phyloP scores from a whole-genome alignment of 2,797 vertebrate genomes.

The Centroberyx gerrardi region DNA sequence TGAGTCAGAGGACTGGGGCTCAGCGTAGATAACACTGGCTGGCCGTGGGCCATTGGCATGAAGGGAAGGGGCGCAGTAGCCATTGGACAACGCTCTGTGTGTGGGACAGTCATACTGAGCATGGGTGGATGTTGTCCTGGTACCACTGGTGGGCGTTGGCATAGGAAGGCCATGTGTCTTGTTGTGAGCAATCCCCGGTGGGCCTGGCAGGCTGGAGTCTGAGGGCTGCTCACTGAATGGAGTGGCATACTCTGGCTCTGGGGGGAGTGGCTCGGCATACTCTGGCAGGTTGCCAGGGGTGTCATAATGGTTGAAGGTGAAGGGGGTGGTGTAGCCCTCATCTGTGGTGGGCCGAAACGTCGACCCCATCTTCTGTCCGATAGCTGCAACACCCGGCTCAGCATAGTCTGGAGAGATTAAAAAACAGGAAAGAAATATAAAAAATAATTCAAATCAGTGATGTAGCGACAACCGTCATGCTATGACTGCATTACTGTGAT shows the following conservation, averaged over 20 bases:
- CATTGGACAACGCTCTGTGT: conserved; percentile 79
- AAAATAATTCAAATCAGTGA: conserved; percentile 42
- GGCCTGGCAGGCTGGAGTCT: conserved; percentile 43
- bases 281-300: conserved; percentile 85
- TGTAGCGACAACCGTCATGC: background rate
- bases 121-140: conserved; percentile 8
- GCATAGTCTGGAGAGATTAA: conserved; percentile 85
- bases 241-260: conserved; percentile 90
- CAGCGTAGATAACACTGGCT: conserved; percentile 63
- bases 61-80: conserved; percentile 82
- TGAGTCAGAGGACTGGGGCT: conserved; percentile 73
- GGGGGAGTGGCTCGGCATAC: conserved; percentile 88
- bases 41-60: conserved; percentile 46
- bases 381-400: conserved; percentile 80
- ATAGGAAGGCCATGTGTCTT: conserved; percentile 25
- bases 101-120: conserved; percentile 84
- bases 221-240: conserved; percentile 84
- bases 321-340: conserved; percentile 88
- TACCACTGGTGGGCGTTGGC: conserved; percentile 7
- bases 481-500: background rate
- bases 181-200: conserved; percentile 22
- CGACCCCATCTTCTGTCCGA: conserved; percentile 81
- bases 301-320: conserved; percentile 86
- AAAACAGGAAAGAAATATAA: background rate
- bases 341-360: conserved; percentile 87